Conservation (phyloP, 2,797 vertebrate species). For the Carapus acus region DNA sequence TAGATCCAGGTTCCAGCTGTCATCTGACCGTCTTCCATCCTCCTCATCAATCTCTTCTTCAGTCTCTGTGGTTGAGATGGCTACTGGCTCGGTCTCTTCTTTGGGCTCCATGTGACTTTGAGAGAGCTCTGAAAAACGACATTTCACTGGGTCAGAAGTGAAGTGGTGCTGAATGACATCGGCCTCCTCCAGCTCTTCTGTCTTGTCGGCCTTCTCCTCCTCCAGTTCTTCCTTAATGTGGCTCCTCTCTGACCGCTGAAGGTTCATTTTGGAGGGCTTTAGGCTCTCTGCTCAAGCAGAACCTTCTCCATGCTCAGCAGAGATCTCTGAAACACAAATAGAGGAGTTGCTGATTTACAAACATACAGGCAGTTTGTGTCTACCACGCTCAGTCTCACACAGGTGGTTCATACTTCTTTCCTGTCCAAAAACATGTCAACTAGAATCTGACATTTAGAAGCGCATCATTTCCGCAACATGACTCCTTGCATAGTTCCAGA, state of each 20-base stretch:
- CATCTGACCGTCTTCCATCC: neutral
- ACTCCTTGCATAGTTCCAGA: too few relatives aligned
- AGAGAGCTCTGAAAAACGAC: neutral
- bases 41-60: neutral
- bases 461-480: too few relatives aligned
- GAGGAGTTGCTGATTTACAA: too few relatives aligned
- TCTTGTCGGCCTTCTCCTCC: neutral
- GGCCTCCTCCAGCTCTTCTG: neutral
- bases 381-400: too few relatives aligned
- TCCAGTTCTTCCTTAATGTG: neutral
- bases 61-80: neutral
- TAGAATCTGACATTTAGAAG: too few relatives aligned
- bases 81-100: neutral
- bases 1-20: neutral
- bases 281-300: neutral
- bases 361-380: too few relatives aligned
- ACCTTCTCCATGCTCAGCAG: neutral
- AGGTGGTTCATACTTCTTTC: too few relatives aligned
- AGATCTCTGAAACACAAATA: neutral
- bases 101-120: neutral
- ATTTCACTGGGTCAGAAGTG: neutral
- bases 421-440: too few relatives aligned
- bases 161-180: neutral
- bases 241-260: neutral
- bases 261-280: neutral